Evolutionary conservation across 2,113 vertebrate genomes (phyloP), one percentile per base, ranked within the genome.

Genomic region (Brachionichthys hirsutus): DNA sequence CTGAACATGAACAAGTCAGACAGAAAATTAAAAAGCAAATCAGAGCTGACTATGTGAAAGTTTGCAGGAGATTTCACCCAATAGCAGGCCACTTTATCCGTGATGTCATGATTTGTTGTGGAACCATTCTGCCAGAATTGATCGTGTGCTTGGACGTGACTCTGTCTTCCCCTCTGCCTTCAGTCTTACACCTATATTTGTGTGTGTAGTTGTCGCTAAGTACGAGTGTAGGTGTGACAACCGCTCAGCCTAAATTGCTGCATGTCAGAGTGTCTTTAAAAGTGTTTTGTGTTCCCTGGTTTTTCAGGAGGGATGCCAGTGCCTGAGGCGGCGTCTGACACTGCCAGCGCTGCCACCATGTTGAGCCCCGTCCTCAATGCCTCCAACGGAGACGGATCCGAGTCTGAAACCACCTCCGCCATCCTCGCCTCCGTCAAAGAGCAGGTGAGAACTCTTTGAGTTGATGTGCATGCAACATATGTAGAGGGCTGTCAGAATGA

Each of bases 361-460:
- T 91, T 98, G 85, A 98, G 95, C 80, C 96, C 96, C 2, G 94
- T 97, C 73, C 82, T 99, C 79, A 94, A 94, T 83, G 87, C 95
- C 73, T 96, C 96, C 87, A 98, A 97, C 0, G 96, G 96, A 0
- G 96, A 99, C 74, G 95, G 95, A 78, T 96, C 97, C 0, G 96
- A 98, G 88, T 94, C 95, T 0, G 97, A 99, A 91, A 99, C 95
- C 80, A 98, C 96, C 53, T 99, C 96, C 6, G 96, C 96, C 76
- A 98, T 98, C 81, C 92, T 99, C 2, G 97, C 97, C 55, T 99
- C 97, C 2, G 97, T 99, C 83, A 99, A 99, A 77, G 97, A 99
- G 86, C 96, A 99, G 95, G 97, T 98, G 89, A 70, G 89, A 62
- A 14, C 36, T 64, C 9, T 66, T 44, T 51, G 52, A 40, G 3